Percentiles rank a stretch among this genome's conserved stretches.
These are phyloP conservation scores for Xiphophorus couchianus DNA, from an alignment of 2,113 vertebrate genomes.

Conservation along the genomic window DNA sequence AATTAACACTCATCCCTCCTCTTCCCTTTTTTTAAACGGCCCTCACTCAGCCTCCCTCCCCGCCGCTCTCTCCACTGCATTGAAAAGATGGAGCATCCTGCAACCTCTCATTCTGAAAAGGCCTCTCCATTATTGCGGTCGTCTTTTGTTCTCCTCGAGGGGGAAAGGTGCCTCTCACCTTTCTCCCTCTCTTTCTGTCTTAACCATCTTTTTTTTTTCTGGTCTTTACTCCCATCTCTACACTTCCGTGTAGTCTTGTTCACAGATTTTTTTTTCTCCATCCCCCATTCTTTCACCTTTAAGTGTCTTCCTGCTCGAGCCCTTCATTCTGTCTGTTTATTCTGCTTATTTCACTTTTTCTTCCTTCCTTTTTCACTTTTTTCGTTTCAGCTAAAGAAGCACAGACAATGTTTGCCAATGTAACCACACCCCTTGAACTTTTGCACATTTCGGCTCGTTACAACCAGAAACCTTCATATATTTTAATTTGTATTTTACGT, in stretches of 20 bases:
- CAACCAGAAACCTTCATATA: background rate
- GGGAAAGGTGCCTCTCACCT: slow-evolving; percentile 74
- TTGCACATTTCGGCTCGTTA: background rate
- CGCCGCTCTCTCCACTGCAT: slow-evolving; percentile 54
- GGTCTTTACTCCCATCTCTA: slow-evolving; percentile 24
- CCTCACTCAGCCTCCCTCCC: slow-evolving; percentile 49
- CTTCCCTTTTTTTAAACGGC: slow-evolving; percentile 57
- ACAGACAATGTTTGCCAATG: background rate
- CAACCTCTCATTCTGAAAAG: slow-evolving; percentile 73
- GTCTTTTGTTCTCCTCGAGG: slow-evolving; percentile 74
- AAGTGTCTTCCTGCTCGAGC: background rate
- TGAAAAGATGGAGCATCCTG: slow-evolving; percentile 72
- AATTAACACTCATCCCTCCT: slow-evolving; percentile 84
- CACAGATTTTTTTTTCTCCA: slow-evolving; percentile 8
- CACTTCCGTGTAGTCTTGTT: slow-evolving; percentile 38
- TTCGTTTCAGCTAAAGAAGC: background rate
- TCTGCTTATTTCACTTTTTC: slow-evolving; percentile 14
- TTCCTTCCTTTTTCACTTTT: background rate
- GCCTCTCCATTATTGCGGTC: slow-evolving; percentile 75
- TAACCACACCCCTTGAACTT: background rate
- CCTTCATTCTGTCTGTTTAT: slow-evolving; percentile 13
- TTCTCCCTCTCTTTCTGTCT: slow-evolving; percentile 48
- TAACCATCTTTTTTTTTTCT: slow-evolving; percentile 47
- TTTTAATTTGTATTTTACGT: no score
- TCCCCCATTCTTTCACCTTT: slow-evolving; percentile 14